Evolutionary conservation across 2,888 invertebrate genomes (phyloP), one percentile per base, ranked within the genome.

Genomic region (Rambutsinella grinnellia): DNA sequence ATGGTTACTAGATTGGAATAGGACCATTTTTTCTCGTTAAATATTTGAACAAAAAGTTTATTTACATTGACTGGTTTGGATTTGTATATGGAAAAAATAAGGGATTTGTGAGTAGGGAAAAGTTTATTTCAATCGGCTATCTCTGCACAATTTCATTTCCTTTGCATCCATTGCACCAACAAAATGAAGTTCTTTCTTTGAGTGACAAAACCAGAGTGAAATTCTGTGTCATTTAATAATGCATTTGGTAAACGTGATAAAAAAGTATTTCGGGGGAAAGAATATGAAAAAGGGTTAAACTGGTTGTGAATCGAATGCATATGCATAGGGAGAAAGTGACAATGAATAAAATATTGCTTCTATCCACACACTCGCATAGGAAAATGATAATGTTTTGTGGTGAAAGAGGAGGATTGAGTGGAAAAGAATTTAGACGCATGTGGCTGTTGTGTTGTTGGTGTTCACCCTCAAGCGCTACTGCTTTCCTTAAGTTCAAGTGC

Each of bases 341-440:
- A 71, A 71, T 71, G 63, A 58, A 62, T 54, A 21, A 56, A 24
- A n/a, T 53, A 53, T 17, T 6, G 53, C 53, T n/a, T 53, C 13
- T 13, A 36, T 36, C 36, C 36, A 36, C 36, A 36, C 36, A 36
- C 53, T 21, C 19, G n/a, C 19, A 24, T 26, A 56, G 27, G 24
- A 8, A 19, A 21, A 53, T 56, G 21, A 56, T 56, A 56, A 56
- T 56, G 56, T 56, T 56, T 53, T 56, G 56, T 56, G 56, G 56
- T 56, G 27, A 3, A n/a, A n/a, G n/a, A n/a, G n/a, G 21, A 15
- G 53, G 6, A 53, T 53, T 17, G 53, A 21, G 24, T 56, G 56
- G 26, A 17, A 17, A 26, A 51, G 56, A 58, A 54, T 49, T 23
- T 60, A 72, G 72, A 72, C 72, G 60, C 72, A 72, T 72, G 72